Evolutionary conservation across 1,140 invertebrate genomes (phyloP), one percentile per base, ranked within the genome.

Genomic region (Medauroidea extradentata): DNA sequence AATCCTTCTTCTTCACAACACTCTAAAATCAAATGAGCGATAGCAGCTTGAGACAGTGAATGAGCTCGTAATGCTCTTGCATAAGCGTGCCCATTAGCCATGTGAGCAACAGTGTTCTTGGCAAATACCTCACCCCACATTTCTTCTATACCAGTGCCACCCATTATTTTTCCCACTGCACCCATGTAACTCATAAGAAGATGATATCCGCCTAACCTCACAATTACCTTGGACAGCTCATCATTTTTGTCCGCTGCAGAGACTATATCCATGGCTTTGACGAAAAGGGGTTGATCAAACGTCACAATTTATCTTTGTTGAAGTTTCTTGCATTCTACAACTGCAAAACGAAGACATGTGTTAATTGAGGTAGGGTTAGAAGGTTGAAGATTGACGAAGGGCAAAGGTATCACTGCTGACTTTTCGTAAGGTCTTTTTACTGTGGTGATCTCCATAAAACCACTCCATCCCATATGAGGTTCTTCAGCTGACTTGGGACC

Each of bases 181-280:
- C 71, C 74, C 42, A 77, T 25, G 53, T 72, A 77, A 14, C 70
- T 73, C 68, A 76, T 73, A 13, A 73, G 18, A 8, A 71, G 39
- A 64, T 76, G 68, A 59, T 72, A 74, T 50, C 67, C 67, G 27
- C 69, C 66, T 29, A 69, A 56, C 43, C 64, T 60, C 4, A 52
- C 19, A 52, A 69, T 54, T 8, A 65, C 46, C 19, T 63, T 63
- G 34, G 21, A 51, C 24, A 67, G 44, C 9, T 44, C 41, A 21
- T 18, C 24, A 57, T 39, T n/a, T 48, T 52, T 27, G 52, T 16
- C 53, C 19, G 14, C 16, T 11, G 34, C 16, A 21, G 44, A 44
- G 63, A 75, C 63, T 29, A 77, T 75, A 69, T 75, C 71, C 50
- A 69, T 68, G 42, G 75, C 74, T 74, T 78, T 78, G 11, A 63